Evolutionary conservation across 2,888 invertebrate species (phyloP).

Genomic region (Ectemnius cavifrons): DNA sequence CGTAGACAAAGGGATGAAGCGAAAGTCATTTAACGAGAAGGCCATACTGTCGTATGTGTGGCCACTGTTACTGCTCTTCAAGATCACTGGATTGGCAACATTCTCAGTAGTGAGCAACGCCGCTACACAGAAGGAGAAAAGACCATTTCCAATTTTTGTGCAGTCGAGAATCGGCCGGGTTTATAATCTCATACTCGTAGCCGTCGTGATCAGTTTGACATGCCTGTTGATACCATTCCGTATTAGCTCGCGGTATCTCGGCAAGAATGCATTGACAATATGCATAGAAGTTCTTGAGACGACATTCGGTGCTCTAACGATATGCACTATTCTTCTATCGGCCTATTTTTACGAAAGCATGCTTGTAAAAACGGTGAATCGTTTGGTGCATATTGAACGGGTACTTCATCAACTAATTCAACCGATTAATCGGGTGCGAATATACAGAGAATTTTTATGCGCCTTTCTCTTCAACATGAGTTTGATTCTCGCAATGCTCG

Average conservation of each 20-base stretch:
- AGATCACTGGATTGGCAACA: slow-evolving; percentile 46
- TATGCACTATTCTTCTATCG: slow-evolving; percentile 24
- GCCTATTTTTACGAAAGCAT: slow-evolving; percentile 37
- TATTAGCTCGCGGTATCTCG: neutral
- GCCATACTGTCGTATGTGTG: neutral
- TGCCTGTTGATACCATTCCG: slow-evolving; percentile 19
- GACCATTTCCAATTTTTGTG: too few relatives aligned
- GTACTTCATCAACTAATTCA: neutral
- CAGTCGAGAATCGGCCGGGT: slow-evolving; percentile 20
- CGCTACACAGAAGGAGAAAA: too few relatives aligned
- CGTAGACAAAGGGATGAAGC: neutral
- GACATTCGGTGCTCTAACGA: slow-evolving; percentile 14
- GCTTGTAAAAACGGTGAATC: slow-evolving; percentile 35
- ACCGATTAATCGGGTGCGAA: slow-evolving; percentile 9
- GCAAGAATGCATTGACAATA: slow-evolving; percentile 22
- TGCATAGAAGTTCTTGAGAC: slow-evolving; percentile 34
- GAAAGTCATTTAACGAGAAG: neutral
- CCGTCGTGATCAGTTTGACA: slow-evolving; percentile 10
- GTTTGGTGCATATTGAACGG: slow-evolving; percentile 18
- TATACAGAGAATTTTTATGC: neutral
- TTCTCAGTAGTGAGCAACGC: slow-evolving; percentile 12
- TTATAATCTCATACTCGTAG: slow-evolving; percentile 46
- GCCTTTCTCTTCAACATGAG: neutral
- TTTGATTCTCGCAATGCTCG: neutral
- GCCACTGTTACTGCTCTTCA: slow-evolving; percentile 28